Evolutionary conservation across 2,888 invertebrate species (phyloP).

Genomic region (Trachelus tabidus): DNA sequence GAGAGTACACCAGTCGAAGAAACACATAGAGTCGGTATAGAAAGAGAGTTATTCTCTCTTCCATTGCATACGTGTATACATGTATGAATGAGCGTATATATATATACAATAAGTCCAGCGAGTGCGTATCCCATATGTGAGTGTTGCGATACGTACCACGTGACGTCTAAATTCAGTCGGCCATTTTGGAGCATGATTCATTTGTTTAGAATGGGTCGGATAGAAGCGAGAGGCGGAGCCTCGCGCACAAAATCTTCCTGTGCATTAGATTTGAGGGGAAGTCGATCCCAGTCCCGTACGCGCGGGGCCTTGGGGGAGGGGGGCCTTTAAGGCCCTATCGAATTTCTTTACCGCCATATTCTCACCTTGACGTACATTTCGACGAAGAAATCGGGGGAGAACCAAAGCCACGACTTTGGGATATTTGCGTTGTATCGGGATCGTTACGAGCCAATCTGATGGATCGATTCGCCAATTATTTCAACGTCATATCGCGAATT

Average conservation of each 20-base stretch:
- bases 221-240: conserved; percentile 63
- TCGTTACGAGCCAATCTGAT: not conserved
- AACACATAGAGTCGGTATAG: not conserved
- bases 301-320: not conserved
- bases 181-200: conserved; percentile 66
- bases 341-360: not conserved
- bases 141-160: conserved; percentile 54
- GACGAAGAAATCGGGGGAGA: not conserved
- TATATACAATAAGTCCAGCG: not conserved
- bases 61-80: conserved; percentile 8
- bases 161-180: conserved; percentile 66
- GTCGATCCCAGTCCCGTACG: not conserved
- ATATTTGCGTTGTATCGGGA: not conserved
- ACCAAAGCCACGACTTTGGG: not conserved
- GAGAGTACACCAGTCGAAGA: conserved; percentile 2
- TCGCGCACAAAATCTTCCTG: conserved; percentile 54
- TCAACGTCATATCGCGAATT: not conserved
- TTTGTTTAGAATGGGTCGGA: conserved; percentile 66
- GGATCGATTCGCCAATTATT: not conserved
- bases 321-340: not conserved
- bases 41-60: conserved; percentile 16
- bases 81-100: not conserved
- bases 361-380: not conserved
- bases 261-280: conserved; percentile 38
- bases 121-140: conserved; percentile 20